Conservation (phyloP, 1,140 invertebrate genomes). For the Drosophila suzukii region DNA sequence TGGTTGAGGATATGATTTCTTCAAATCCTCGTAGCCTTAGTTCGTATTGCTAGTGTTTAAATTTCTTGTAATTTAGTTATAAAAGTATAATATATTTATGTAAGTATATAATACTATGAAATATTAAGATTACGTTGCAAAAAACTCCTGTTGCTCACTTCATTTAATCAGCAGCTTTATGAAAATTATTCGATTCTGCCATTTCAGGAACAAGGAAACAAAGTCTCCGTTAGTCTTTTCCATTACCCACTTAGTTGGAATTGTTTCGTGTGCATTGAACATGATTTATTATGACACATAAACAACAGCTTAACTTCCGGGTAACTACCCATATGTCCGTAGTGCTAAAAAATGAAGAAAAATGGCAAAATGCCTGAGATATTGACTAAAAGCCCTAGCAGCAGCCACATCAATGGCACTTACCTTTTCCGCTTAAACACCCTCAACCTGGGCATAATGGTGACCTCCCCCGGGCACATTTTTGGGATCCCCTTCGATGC, state of each 20-base stretch:
- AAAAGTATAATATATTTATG: too few relatives aligned
- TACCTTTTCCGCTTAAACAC: slow-evolving; percentile 81
- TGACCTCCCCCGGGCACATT: slow-evolving; percentile 19
- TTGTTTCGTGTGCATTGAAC: slow-evolving; percentile 79
- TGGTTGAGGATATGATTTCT: neutral
- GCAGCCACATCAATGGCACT: slow-evolving; percentile 53
- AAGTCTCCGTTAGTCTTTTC: slow-evolving; percentile 28
- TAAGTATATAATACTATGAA: too few relatives aligned
- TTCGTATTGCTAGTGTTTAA: too few relatives aligned
- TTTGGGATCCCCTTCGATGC: slow-evolving; percentile 23
- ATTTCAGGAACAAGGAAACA: slow-evolving; percentile 15
- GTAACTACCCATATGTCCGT: slow-evolving; percentile 44
- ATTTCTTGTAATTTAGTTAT: too few relatives aligned
- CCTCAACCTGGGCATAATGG: slow-evolving; percentile 64
- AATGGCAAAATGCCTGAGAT: slow-evolving; percentile 74
- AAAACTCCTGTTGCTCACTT: too few relatives aligned
- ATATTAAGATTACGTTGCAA: neutral
- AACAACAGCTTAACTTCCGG: slow-evolving; percentile 82
- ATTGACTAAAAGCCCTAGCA: slow-evolving; percentile 73
- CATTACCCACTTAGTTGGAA: slow-evolving; percentile 73
- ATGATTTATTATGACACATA: slow-evolving; percentile 83
- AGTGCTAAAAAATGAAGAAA: slow-evolving; percentile 70
- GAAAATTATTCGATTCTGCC: slow-evolving; percentile 19
- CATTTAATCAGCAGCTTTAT: slow-evolving; percentile 12
- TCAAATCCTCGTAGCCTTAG: too few relatives aligned